Conservation (phyloP, 2,888 invertebrate genomes). For the Drosophila recens region DNA sequence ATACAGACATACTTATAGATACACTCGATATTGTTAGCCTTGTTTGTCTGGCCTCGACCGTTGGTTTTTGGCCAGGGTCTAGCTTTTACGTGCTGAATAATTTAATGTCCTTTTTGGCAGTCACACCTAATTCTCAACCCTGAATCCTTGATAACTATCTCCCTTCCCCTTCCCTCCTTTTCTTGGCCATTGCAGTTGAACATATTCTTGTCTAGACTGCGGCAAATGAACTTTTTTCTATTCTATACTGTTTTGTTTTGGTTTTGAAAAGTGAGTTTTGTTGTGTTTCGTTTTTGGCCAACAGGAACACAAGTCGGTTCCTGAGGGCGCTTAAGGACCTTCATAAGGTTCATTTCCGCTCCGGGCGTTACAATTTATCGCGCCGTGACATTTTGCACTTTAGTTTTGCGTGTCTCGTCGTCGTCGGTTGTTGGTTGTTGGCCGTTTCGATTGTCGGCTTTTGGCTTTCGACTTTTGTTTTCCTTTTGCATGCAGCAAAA, state of each 20-base stretch:
- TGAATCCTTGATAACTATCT: slow-evolving; percentile 16
- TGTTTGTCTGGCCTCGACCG: slow-evolving; percentile 67
- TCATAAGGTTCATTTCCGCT: slow-evolving; percentile 54
- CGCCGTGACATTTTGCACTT: slow-evolving; percentile 78
- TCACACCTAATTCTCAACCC: slow-evolving; percentile 54
- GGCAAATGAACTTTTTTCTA: slow-evolving; percentile 70
- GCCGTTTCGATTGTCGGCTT: slow-evolving; percentile 26
- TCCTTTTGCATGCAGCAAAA: slow-evolving; percentile 63
- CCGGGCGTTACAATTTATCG: slow-evolving; percentile 73
- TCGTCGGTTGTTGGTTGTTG: slow-evolving; percentile 18
- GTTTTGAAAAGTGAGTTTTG: slow-evolving; percentile 74
- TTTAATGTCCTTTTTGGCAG: slow-evolving; percentile 81
- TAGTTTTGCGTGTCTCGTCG: slow-evolving; percentile 61
- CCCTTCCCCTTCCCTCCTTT: not conserved
- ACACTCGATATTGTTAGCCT: slow-evolving; percentile 56
- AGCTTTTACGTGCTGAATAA: slow-evolving; percentile 73
- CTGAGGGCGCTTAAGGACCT: slow-evolving; percentile 64
- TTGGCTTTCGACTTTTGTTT: slow-evolving; percentile 35
- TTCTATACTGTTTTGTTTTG: slow-evolving; percentile 14
- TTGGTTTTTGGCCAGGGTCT: slow-evolving; percentile 43
- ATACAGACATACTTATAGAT: slow-evolving; percentile 17
- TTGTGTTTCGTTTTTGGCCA: slow-evolving; percentile 33
- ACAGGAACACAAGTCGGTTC: slow-evolving; percentile 26
- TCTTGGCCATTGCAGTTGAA: slow-evolving; percentile 63
- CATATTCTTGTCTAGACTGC: slow-evolving; percentile 76